Evolutionary conservation across 1,140 invertebrate genomes (phyloP).

Genomic region (Zophobas atratus): DNA sequence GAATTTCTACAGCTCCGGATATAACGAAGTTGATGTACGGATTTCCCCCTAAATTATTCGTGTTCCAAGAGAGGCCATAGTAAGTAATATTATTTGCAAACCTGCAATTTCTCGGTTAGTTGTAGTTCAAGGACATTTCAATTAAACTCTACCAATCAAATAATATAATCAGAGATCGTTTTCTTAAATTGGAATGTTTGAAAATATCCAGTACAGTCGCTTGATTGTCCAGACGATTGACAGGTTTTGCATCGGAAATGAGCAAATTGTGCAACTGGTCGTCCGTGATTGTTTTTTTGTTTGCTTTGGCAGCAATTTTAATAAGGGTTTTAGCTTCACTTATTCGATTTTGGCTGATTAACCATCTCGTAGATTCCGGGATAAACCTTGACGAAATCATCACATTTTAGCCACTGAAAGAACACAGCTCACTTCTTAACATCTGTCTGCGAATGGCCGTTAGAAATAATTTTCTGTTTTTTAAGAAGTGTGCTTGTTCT

Average conservation of each 20-base stretch:
- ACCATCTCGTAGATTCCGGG: constrained; percentile 87
- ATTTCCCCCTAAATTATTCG: constrained; percentile 81
- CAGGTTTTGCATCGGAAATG: constrained; percentile 66
- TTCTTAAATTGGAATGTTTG: constrained; percentile 79
- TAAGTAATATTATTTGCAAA: constrained; percentile 86
- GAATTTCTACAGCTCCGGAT: constrained; percentile 83
- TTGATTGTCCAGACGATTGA: constrained; percentile 66
- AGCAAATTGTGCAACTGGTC: constrained; percentile 73
- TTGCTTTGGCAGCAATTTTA: constrained; percentile 78
- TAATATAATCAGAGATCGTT: constrained; percentile 82
- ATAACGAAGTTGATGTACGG: constrained; percentile 84
- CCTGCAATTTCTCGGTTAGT: constrained; percentile 69
- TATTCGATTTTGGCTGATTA: constrained; percentile 81
- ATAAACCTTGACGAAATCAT: constrained; percentile 74
- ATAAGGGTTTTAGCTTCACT: constrained; percentile 81
- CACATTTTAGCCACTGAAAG: background rate
- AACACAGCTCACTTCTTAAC: no score
- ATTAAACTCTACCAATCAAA: constrained; percentile 78
- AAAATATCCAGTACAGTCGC: constrained; percentile 80
- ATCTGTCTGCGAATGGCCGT: no score
- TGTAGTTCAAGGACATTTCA: constrained; percentile 16
- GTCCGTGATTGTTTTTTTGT: constrained; percentile 74
- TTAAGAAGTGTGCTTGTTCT: background rate
- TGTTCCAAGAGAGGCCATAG: constrained; percentile 87
- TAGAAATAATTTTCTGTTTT: no score